A percentile compares a stretch with the other conserved stretches of the same genome.
Conservation (phyloP, 2,888 invertebrate genomes). For the Campoplex capitator region DNA sequence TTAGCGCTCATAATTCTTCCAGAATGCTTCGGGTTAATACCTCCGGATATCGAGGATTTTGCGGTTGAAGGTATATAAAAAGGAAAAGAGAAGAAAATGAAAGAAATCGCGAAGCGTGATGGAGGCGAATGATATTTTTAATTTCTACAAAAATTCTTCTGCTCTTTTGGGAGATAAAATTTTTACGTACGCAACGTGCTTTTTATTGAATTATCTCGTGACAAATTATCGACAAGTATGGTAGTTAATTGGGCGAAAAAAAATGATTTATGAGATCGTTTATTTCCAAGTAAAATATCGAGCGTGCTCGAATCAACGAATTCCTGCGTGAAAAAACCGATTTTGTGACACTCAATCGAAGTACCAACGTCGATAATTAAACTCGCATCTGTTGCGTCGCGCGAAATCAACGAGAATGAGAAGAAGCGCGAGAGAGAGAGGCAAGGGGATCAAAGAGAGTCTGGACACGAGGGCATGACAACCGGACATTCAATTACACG, state of each 20-base stretch:
- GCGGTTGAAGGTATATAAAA: not conserved
- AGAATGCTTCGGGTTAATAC: conserved; percentile 69
- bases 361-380: conserved; percentile 48
- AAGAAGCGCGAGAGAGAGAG: not conserved
- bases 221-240: not conserved
- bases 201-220: not conserved
- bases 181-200: not conserved
- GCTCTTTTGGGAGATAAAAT: not conserved
- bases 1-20: conserved; percentile 80
- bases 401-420: conserved; percentile 1
- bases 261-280: not conserved
- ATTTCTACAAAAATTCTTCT: not conserved
- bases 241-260: not conserved
- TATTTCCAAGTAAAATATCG: not conserved
- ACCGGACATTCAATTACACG: conserved; percentile 68
- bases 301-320: conserved; percentile 8
- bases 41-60: conserved; percentile 58
- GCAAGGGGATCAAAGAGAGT: conserved; percentile 34
- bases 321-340: conserved; percentile 47
- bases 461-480: conserved; percentile 57
- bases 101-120: not conserved
- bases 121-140: not conserved
- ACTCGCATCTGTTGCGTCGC: conserved; percentile 48
- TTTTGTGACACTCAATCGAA: conserved; percentile 38
- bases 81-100: not conserved